Base-by-base conservation (phyloP, 2,113 vertebrate genomes). In the Paraplagusia blochii region DNA sequence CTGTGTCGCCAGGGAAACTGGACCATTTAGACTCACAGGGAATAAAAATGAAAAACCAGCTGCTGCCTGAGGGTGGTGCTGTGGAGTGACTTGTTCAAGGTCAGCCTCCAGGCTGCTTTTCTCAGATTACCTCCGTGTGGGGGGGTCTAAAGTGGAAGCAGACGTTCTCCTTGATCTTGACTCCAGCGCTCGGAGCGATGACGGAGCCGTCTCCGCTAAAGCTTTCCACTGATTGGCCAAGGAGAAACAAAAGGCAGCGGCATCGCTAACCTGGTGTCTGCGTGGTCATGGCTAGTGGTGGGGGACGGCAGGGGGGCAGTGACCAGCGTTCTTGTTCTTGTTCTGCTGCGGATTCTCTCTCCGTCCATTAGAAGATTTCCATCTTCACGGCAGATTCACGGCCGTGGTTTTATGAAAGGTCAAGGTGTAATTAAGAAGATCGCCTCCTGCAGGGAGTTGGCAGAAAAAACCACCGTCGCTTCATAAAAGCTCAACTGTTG, bases 311-410 rank as follows among this genome's bases (percentile, higher is more conserved):
- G 22, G 22, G 22, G 22, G 22, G 22, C 22, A 29, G 22, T 29
- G 22, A 4, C 22, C 22, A 29, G 22, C n/a, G n/a, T 80, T 84
- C 79, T 43, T 58, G 46, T 45, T 69, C 52, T n/a, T n/a, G n/a
- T n/a, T 66, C 51, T 36, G 62, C 76, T 82, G 58, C 8, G 9
- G 61, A 74, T 62, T 10, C 46, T 79, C 45, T 68, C n/a, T n/a
- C n/a, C n/a, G n/a, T 82, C 87, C 82, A 88, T 80, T 87, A 86
- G 83, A 74, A 84, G 73, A 66, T 79, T 82, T 87, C 81, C 70
- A 76, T 69, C 77, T 76, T 69, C 69, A 79, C 53, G 65, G 48
- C 58, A 57, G 53, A 58, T 45, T 82, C 84, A 81, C 58, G 68
- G 45, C 70, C 82, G 73, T 77, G 80, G 75, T 88, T 87, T 85